These are phyloP conservation scores for Microctonus aethiopoides DNA, from an alignment of 2,888 invertebrate genomes.

Conservation along the genomic window DNA sequence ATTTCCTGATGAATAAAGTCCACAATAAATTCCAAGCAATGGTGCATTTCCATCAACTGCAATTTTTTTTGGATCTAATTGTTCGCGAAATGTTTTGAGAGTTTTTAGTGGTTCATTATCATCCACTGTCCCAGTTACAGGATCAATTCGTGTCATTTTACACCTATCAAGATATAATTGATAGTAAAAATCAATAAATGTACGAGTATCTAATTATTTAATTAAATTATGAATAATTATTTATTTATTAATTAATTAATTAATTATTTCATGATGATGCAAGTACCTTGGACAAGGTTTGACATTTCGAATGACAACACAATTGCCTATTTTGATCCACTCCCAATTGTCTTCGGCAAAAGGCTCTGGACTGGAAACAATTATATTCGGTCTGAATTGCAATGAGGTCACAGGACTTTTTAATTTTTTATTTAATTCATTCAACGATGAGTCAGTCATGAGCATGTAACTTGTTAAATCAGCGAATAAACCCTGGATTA, in stretches of 20 bases:
- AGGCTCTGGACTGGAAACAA: constrained; percentile 67
- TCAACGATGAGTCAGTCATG: constrained; percentile 69
- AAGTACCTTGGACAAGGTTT: constrained; percentile 71
- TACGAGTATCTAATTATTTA: no score
- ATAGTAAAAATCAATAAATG: no score
- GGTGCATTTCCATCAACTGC: constrained; percentile 63
- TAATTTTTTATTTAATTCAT: constrained; percentile 68
- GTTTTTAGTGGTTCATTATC: constrained; percentile 70
- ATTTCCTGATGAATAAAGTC: constrained; percentile 66
- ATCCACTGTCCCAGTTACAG: constrained; percentile 67
- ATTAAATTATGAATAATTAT: no score
- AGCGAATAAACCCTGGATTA: constrained; percentile 68
- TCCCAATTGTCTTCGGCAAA: constrained; percentile 72
- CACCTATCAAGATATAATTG: no score
- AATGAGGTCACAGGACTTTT: constrained; percentile 63
- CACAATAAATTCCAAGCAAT: constrained; percentile 69
- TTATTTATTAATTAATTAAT: not conserved
- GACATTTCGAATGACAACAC: constrained; percentile 68
- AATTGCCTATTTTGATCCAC: constrained; percentile 71
- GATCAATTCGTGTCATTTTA: constrained; percentile 67
- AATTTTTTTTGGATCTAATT: constrained; percentile 45
- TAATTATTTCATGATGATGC: not conserved
- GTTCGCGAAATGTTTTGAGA: constrained; percentile 65
- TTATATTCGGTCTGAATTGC: constrained; percentile 72
- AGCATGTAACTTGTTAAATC: constrained; percentile 71